phyloP scores from a whole-genome alignment of 2,797 vertebrate species.

The Melanotaenia pygmaea region DNA sequence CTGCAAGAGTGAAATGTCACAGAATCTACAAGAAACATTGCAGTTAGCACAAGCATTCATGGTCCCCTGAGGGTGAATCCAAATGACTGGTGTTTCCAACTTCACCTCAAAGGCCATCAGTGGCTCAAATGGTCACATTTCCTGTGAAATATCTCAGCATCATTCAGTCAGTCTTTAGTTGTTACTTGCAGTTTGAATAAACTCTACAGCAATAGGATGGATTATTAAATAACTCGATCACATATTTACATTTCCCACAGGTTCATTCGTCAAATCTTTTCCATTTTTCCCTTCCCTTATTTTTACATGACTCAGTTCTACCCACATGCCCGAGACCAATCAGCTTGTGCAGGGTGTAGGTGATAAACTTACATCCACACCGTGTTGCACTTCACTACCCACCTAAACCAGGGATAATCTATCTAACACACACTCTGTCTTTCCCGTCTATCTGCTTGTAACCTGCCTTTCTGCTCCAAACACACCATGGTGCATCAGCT shows the following conservation, averaged over 20 bases:
- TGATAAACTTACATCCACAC: not conserved
- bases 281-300: not conserved
- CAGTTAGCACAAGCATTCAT: not conserved
- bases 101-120: not conserved
- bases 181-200: not conserved
- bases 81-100: not conserved
- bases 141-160: not conserved
- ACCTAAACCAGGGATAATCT: not conserved
- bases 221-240: not conserved
- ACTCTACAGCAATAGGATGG: not conserved
- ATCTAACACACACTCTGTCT: not conserved
- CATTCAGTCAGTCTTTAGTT: not conserved
- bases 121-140: not conserved
- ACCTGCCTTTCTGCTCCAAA: conserved; percentile 1
- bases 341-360: not conserved
- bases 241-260: not conserved
- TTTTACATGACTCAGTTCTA: not conserved
- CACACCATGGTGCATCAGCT: not conserved
- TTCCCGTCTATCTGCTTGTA: not conserved
- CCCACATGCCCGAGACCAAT: not conserved
- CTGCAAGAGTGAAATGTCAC: not conserved
- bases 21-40: not conserved
- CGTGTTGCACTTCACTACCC: not conserved
- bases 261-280: not conserved
- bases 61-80: not conserved